phyloP scores from a whole-genome alignment of 2,797 vertebrate genomes.

The Xiphorhynchus erythropygius region DNA sequence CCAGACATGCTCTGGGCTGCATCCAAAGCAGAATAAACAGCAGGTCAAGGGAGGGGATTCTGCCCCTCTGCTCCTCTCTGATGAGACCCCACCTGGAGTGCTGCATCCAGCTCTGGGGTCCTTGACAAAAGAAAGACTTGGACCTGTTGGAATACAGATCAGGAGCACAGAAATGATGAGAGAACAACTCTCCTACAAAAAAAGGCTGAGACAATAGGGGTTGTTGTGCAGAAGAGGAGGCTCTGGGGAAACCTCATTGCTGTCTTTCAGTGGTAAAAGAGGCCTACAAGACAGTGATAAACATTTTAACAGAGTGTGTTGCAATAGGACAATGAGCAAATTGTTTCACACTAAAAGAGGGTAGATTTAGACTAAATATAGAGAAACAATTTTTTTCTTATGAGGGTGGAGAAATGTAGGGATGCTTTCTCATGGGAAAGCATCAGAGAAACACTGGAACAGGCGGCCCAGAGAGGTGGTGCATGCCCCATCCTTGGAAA shows the following conservation, averaged over 20 bases:
- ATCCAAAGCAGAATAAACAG: not conserved
- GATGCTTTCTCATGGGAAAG: too few relatives aligned
- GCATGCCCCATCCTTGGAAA: not conserved
- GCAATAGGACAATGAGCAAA: not conserved
- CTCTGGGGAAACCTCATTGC: not conserved
- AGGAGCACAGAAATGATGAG: not conserved
- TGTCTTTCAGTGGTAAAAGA: not conserved
- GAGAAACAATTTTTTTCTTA: not conserved
- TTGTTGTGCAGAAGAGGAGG: not conserved
- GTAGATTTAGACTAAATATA: not conserved
- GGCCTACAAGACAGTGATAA: not conserved
- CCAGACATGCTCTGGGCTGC: accelerated
- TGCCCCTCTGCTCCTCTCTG: not conserved
- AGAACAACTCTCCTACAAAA: not conserved
- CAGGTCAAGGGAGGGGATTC: not conserved
- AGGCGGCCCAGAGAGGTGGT: not conserved
- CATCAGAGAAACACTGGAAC: not conserved
- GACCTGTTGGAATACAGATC: not conserved
- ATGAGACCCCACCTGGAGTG: not conserved
- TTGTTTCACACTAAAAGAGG: not conserved
- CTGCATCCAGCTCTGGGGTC: not conserved
- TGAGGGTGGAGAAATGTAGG: not conserved
- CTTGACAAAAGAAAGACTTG: not conserved
- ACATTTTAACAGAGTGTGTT: not conserved
- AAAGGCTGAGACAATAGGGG: not conserved